These are phyloP conservation scores for Myrmecophaga tridactyla DNA, from an alignment of 2,113 vertebrate genomes.

Conservation along the genomic window DNA sequence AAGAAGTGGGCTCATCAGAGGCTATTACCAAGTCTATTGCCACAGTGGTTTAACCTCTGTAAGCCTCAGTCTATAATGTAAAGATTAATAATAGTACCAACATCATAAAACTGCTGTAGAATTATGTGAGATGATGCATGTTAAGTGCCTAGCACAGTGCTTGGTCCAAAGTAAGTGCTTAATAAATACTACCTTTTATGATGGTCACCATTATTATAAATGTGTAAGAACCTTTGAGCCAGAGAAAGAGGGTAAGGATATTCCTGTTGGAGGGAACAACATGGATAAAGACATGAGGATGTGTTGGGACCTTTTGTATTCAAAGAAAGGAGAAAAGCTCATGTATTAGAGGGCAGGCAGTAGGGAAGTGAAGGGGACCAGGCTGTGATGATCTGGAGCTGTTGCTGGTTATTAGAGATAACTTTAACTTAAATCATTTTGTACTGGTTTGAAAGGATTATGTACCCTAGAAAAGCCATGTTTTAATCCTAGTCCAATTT, in stretches of 20 bases:
- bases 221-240: neutral
- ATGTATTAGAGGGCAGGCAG: neutral
- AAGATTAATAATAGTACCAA: neutral
- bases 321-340: neutral
- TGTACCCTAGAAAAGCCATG: too few species aligned
- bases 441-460: too few species aligned
- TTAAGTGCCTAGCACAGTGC: neutral
- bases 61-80: neutral
- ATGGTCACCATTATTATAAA: neutral
- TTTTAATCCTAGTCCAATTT: too few species aligned
- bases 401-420: neutral
- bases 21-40: neutral
- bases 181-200: neutral
- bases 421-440: neutral
- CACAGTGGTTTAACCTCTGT: neutral
- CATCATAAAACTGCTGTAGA: neutral
- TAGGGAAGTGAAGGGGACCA: too few species aligned
- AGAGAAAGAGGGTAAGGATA: neutral
- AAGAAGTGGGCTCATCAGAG: neutral
- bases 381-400: neutral
- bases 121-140: neutral
- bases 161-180: neutral
- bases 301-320: neutral
- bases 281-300: neutral
- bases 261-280: neutral